Percentiles rank a stretch among this genome's conserved stretches.
Conservation (phyloP, 2,113 vertebrate genomes). For the Saccopteryx bilineata region DNA sequence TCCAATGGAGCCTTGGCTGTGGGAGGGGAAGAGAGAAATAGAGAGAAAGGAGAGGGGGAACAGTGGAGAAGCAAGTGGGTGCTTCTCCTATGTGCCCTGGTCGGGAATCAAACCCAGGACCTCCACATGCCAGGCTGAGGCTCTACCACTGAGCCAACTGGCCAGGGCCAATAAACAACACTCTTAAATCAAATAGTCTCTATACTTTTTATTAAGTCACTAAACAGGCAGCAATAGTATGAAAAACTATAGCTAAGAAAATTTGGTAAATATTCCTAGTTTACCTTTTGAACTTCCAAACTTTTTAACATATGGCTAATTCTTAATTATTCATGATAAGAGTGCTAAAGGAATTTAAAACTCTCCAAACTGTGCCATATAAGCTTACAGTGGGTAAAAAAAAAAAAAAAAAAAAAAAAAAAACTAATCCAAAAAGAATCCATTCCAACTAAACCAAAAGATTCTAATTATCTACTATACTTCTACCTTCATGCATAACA, state of each 20-base stretch:
- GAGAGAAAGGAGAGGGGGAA: no score
- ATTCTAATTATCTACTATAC: slow-evolving; percentile 45
- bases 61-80: no score
- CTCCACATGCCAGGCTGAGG: no score
- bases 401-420: neutral
- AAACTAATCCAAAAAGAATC: neutral
- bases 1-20: no score
- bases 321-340: slow-evolving; percentile 45
- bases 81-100: no score
- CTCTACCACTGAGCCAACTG: no score
- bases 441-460: slow-evolving; percentile 50
- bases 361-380: neutral
- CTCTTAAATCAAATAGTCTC: slow-evolving; percentile 6
- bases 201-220: slow-evolving; percentile 30
- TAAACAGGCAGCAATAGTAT: slow-evolving; percentile 46
- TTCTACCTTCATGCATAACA: neutral
- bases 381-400: neutral
- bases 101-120: no score
- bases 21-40: no score
- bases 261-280: neutral
- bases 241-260: slow-evolving; percentile 55
- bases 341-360: neutral
- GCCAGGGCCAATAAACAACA: neutral
- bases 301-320: slow-evolving; percentile 4
- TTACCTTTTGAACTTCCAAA: slow-evolving; percentile 50